phyloP scores from a whole-genome alignment of 2,888 invertebrate genomes.

The Synergus itoensis region DNA sequence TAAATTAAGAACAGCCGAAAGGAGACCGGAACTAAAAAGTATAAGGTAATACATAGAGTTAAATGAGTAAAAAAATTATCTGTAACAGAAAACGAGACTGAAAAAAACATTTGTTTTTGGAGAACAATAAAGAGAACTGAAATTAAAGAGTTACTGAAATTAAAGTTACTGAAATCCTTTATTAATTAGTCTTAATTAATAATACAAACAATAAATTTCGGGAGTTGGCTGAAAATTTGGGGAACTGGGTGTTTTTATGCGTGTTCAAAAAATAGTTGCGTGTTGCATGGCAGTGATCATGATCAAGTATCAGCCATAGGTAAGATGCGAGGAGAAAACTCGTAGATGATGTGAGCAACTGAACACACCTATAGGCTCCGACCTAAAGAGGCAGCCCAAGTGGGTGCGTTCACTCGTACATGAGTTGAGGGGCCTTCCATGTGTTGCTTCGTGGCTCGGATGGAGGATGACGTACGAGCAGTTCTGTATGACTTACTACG shows the following conservation, averaged over 20 bases:
- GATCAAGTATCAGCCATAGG: conserved; percentile 47
- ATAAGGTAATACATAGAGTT: no score
- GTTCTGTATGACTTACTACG: conserved; percentile 76
- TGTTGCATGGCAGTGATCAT: conserved; percentile 3
- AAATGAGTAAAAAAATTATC: not conserved
- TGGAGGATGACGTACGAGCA: conserved; percentile 76
- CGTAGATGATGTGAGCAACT: conserved; percentile 41
- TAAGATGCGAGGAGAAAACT: conserved; percentile 56
- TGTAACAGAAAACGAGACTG: no score
- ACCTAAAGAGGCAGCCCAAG: conserved; percentile 72
- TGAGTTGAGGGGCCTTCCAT: conserved; percentile 65
- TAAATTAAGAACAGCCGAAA: conserved; percentile 5
- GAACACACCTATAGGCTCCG: conserved; percentile 61
- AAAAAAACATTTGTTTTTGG: no score
- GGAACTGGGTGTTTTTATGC: not conserved
- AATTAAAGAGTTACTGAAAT: no score
- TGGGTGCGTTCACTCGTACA: conserved; percentile 67
- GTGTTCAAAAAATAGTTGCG: not conserved
- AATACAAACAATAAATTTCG: not conserved
- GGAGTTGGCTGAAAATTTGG: not conserved
- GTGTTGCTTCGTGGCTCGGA: conserved; percentile 74
- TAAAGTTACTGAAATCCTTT: no score
- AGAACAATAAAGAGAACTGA: no score
- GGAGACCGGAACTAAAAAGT: not conserved
- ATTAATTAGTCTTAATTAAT: no score